Conservation (phyloP, 2,888 invertebrate genomes). For the Lysandra coridon region DNA sequence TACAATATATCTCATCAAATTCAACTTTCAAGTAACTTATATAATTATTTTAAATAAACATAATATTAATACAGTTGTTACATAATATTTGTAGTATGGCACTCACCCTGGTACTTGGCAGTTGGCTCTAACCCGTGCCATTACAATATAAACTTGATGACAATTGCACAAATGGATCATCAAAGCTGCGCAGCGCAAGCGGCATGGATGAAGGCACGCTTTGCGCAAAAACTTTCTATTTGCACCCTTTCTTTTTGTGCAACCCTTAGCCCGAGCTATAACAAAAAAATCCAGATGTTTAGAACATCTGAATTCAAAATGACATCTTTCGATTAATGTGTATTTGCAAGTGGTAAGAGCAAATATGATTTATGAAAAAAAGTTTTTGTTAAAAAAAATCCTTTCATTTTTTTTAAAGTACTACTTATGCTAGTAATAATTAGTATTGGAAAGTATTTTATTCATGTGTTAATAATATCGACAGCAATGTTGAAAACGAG, state of each 20-base stretch:
- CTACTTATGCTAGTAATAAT: not conserved
- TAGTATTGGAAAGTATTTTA: not conserved
- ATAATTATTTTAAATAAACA: not conserved
- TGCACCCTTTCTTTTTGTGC: constrained; percentile 60
- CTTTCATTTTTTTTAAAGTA: not conserved
- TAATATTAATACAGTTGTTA: not conserved
- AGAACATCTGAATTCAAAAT: constrained; percentile 24
- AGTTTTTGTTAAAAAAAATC: too few relatives aligned
- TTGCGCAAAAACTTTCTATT: constrained; percentile 56
- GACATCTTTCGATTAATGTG: constrained; percentile 31
- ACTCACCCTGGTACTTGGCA: not conserved
- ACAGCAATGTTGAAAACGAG: not conserved
- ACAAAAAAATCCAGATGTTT: constrained; percentile 41
- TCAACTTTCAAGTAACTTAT: not conserved
- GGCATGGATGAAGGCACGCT: constrained; percentile 48
- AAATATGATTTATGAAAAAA: too few relatives aligned
- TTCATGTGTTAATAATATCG: not conserved
- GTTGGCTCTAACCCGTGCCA: not conserved
- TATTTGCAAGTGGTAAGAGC: constrained; percentile 20
- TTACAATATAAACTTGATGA: constrained; percentile 6
- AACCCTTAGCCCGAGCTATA: constrained; percentile 56
- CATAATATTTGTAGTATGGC: not conserved
- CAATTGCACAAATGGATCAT: constrained; percentile 9
- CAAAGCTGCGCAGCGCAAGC: constrained; percentile 23
- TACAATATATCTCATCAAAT: not conserved